These are phyloP conservation scores for Pipra filicauda DNA, from an alignment of 2,113 vertebrate genomes.

Conservation along the genomic window DNA sequence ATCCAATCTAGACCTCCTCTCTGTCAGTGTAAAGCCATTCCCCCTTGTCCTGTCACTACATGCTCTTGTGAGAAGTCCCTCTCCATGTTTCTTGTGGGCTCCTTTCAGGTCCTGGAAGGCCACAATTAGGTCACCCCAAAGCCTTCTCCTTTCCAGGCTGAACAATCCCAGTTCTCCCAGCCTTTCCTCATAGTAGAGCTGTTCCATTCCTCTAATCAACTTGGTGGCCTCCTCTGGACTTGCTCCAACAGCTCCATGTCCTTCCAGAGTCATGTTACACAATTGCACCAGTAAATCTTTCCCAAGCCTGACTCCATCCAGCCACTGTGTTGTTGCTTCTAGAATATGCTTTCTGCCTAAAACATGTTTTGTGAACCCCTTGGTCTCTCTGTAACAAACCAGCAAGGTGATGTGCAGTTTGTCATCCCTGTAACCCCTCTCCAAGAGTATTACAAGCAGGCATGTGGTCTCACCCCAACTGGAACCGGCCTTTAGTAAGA, in stretches of 20 bases:
- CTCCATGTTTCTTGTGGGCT: rapidly evolving
- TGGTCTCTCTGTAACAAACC: background rate
- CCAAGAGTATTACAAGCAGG: slow-evolving; percentile 10
- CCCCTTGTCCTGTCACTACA: background rate
- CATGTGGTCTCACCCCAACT: background rate
- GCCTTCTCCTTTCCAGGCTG: background rate
- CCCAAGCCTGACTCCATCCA: background rate
- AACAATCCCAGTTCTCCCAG: background rate
- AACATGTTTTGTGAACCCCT: background rate
- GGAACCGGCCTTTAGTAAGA: background rate
- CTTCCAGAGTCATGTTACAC: background rate
- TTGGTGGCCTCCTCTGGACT: background rate
- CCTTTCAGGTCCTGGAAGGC: background rate
- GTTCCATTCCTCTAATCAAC: background rate
- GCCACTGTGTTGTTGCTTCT: background rate
- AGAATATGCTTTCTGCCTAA: background rate
- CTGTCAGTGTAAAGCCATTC: background rate
- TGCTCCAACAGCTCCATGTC: background rate
- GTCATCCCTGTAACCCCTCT: background rate
- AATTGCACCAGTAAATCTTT: background rate
- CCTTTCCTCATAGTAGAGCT: background rate
- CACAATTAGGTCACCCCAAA: background rate
- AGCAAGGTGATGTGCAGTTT: background rate
- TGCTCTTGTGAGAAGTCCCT: background rate
- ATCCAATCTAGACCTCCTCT: background rate